A percentile compares a stretch with the other conserved stretches of the same genome.
Conservation (phyloP, 2,888 invertebrate species). For the Vannuccia rotundouncinata region DNA sequence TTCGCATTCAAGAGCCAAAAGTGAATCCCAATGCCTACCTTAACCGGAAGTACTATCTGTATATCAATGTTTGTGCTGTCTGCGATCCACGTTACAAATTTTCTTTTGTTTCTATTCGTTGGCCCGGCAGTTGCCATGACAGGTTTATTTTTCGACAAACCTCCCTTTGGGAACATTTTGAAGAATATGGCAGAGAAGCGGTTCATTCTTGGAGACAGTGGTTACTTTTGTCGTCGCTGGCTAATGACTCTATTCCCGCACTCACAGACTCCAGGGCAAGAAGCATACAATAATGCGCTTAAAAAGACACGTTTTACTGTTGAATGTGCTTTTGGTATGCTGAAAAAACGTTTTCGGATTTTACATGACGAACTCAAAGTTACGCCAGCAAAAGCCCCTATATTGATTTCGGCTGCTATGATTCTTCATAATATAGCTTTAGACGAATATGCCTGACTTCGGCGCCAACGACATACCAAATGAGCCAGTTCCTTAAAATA, state of each 20-base stretch:
- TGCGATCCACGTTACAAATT: slow-evolving; percentile 39
- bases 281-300: slow-evolving; percentile 22
- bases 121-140: slow-evolving; percentile 44
- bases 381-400: slow-evolving; percentile 13
- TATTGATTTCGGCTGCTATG: background rate
- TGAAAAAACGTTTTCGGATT: slow-evolving; percentile 11
- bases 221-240: slow-evolving; percentile 38
- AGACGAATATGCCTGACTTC: slow-evolving; percentile 11
- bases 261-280: slow-evolving; percentile 18
- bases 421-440: slow-evolving; percentile 17
- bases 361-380: slow-evolving; percentile 3
- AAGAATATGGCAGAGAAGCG: slow-evolving; percentile 37
- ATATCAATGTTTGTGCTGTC: slow-evolving; percentile 44
- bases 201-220: slow-evolving; percentile 40
- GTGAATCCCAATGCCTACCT: slow-evolving; percentile 40
- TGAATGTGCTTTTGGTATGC: slow-evolving; percentile 12
- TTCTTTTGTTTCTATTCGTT: slow-evolving; percentile 41
- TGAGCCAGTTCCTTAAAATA: background rate
- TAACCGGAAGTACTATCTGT: slow-evolving; percentile 42
- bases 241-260: slow-evolving; percentile 37
- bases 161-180: slow-evolving; percentile 38
- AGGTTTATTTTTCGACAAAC: slow-evolving; percentile 41
- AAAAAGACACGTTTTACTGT: background rate
- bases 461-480: background rate
- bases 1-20: slow-evolving; percentile 41